These are phyloP conservation scores for Augiades crinisus DNA, from an alignment of 2,888 invertebrate genomes.

Conservation along the genomic window DNA sequence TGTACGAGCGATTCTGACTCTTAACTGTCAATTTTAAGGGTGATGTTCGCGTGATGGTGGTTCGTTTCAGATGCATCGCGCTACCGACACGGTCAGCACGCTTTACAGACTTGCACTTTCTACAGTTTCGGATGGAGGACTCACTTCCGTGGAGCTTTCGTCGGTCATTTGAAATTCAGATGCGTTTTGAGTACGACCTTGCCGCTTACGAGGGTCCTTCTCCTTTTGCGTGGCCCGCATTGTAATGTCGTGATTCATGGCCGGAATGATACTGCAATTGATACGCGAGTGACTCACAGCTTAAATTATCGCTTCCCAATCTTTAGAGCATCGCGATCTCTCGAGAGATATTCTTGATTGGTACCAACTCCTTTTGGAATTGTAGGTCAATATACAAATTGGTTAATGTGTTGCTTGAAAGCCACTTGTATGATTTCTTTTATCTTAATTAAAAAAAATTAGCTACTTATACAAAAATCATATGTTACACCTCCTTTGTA, in stretches of 20 bases:
- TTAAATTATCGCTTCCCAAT: slow-evolving; percentile 13
- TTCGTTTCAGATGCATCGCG: slow-evolving; percentile 25
- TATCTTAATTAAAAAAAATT: too few species aligned
- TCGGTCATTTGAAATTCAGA: slow-evolving; percentile 51
- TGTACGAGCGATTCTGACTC: neutral
- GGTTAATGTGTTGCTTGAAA: neutral
- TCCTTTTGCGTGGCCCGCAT: slow-evolving; percentile 56
- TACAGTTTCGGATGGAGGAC: slow-evolving; percentile 46
- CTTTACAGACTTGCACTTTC: slow-evolving; percentile 70
- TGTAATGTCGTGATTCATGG: slow-evolving; percentile 57
- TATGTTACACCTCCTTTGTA: too few species aligned
- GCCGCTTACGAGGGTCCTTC: slow-evolving; percentile 39
- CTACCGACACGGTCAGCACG: slow-evolving; percentile 17
- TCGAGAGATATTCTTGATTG: neutral
- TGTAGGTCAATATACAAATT: neutral
- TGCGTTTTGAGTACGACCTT: slow-evolving; percentile 45
- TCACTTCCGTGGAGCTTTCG: slow-evolving; percentile 42
- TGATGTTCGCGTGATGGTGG: neutral
- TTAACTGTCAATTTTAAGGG: neutral
- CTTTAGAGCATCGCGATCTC: neutral
- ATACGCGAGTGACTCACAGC: slow-evolving; percentile 52
- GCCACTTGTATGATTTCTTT: too few species aligned
- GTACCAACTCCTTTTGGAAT: neutral
- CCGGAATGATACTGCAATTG: slow-evolving; percentile 39
- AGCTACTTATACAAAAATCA: too few species aligned